Evolutionary conservation across 2,888 invertebrate species (phyloP).

Genomic region (Rhorus exstirpatorius): DNA sequence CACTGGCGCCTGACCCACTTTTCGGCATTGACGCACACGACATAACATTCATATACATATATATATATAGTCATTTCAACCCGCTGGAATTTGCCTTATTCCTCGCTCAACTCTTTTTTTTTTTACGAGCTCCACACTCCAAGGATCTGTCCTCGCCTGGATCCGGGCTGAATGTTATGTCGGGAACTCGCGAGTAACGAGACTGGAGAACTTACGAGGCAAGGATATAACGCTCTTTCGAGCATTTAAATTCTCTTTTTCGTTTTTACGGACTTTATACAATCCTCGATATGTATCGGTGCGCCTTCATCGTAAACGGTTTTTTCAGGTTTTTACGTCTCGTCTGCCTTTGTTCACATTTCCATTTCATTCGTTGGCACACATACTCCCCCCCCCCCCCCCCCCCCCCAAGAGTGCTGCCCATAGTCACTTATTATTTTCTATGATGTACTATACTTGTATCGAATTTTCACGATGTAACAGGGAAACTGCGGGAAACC

Average conservation of each 20-base stretch:
- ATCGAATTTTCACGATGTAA: too few species aligned
- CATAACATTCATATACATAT: too few species aligned
- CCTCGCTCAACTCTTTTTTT: constrained; percentile 24
- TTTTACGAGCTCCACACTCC: constrained; percentile 16
- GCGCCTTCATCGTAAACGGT: background rate
- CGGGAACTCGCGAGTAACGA: background rate
- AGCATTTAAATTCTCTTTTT: constrained; percentile 18
- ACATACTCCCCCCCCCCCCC: too few species aligned
- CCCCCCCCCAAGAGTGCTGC: too few species aligned
- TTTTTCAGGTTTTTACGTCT: too few species aligned
- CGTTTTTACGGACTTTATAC: background rate
- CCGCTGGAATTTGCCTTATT: constrained; percentile 55
- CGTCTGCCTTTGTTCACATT: too few species aligned
- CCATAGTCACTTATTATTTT: too few species aligned
- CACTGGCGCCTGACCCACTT: constrained; percentile 57
- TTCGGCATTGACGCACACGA: constrained; percentile 37
- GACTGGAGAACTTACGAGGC: background rate
- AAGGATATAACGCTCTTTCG: constrained; percentile 11
- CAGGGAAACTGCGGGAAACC: too few species aligned
- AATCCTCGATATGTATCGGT: background rate
- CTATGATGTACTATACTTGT: too few species aligned
- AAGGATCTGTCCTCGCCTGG: constrained; percentile 49
- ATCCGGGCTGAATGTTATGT: constrained; percentile 9
- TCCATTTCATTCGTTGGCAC: too few species aligned
- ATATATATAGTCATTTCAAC: background rate